Conservation (phyloP, 2,797 vertebrate genomes). For the Enteromius unitaeniatus region DNA sequence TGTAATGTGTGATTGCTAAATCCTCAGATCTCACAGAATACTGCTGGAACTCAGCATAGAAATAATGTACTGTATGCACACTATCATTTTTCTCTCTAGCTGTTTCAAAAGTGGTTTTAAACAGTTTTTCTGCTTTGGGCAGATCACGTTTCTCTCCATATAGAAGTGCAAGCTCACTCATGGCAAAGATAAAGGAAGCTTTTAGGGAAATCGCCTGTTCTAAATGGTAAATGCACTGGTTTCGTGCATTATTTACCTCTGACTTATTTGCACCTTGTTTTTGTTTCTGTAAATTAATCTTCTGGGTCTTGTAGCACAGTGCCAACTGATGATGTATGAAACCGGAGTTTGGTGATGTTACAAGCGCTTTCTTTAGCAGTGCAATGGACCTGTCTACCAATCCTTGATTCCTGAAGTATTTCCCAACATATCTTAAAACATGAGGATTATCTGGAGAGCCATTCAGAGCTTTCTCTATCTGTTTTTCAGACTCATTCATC, state of each 20-base stretch:
- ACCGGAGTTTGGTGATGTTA: constrained; percentile 60
- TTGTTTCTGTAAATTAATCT: constrained; percentile 29
- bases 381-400: constrained; percentile 62
- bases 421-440: constrained; percentile 76
- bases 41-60: constrained; percentile 70
- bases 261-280: neutral
- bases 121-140: constrained; percentile 72
- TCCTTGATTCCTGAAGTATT: constrained; percentile 74
- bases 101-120: constrained; percentile 63
- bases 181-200: constrained; percentile 64
- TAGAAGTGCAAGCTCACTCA: constrained; percentile 67
- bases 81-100: constrained; percentile 46
- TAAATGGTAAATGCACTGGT: constrained; percentile 71
- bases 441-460: constrained; percentile 69
- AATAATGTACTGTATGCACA: constrained; percentile 60
- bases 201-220: constrained; percentile 60
- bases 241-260: constrained; percentile 56
- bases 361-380: constrained; percentile 71
- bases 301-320: constrained; percentile 72
- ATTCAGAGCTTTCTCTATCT: constrained; percentile 73
- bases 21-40: constrained; percentile 59
- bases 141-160: constrained; percentile 63
- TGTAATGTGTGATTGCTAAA: constrained; percentile 71
- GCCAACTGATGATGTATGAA: constrained; percentile 80
- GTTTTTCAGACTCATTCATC: constrained; percentile 66